A percentile compares a stretch with the other conserved stretches of the same genome.
Conservation (phyloP, 1,140 invertebrate genomes). For the Idris sp. region DNA sequence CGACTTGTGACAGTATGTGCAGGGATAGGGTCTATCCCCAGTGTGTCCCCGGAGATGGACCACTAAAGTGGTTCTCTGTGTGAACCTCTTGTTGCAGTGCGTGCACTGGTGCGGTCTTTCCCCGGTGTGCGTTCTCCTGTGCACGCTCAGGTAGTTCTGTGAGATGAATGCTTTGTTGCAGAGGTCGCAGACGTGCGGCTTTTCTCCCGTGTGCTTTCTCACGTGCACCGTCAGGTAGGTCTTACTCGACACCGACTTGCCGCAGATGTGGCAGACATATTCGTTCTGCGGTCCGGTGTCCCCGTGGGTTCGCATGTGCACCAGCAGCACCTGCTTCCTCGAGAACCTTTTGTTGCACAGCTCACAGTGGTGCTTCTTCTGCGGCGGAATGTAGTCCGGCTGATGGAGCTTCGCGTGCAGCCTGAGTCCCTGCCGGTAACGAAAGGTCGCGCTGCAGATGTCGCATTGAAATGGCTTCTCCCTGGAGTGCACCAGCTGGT, state of each 20-base stretch:
- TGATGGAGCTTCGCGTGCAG: constrained; percentile 79
- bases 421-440: constrained; percentile 76
- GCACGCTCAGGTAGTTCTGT: constrained; percentile 85
- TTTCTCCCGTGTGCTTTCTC: constrained; percentile 84
- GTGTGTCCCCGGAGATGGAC: constrained; percentile 80
- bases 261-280: constrained; percentile 86
- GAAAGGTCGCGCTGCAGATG: constrained; percentile 77
- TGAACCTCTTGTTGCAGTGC: constrained; percentile 86
- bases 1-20: constrained; percentile 79
- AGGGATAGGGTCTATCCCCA: constrained; percentile 81
- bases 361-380: constrained; percentile 76
- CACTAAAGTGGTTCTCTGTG: constrained; percentile 81
- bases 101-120: constrained; percentile 82
- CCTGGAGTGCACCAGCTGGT: constrained; percentile 68
- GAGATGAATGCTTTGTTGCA: constrained; percentile 85
- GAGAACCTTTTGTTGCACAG: constrained; percentile 77
- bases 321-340: constrained; percentile 74
- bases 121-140: constrained; percentile 85
- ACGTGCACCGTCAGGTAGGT: constrained; percentile 91
- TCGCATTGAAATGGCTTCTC: constrained; percentile 77
- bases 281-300: constrained; percentile 72
- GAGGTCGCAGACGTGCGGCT: constrained; percentile 78
- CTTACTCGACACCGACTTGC: constrained; percentile 83
- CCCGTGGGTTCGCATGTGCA: constrained; percentile 75
- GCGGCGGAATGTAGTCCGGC: constrained; percentile 76